Evolutionary conservation across 2,797 vertebrate species (phyloP).

Genomic region (Sebastes trivittatus): DNA sequence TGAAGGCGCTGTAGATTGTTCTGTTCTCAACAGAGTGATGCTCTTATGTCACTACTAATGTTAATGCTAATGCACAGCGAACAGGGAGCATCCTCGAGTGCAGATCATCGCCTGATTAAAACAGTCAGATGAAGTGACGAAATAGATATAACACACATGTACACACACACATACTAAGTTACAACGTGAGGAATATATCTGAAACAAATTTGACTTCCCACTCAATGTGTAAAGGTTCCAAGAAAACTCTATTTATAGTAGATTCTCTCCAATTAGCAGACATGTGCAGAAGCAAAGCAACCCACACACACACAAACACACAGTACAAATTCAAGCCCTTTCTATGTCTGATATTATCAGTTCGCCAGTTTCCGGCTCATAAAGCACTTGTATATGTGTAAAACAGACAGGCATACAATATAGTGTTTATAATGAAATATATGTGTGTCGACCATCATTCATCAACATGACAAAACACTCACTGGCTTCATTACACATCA

Average conservation of each 20-base stretch:
- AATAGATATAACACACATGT: neutral
- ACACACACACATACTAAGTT: neutral
- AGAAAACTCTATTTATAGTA: conserved; percentile 56
- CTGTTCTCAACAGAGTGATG: conserved; percentile 35
- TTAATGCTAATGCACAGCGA: conserved; percentile 63
- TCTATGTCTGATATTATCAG: conserved; percentile 21
- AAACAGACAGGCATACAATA: neutral
- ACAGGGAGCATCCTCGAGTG: conserved; percentile 25
- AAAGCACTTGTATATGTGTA: neutral
- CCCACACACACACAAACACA: neutral
- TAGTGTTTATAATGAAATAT: neutral
- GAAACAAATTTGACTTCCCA: conserved; percentile 37
- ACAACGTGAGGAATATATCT: conserved; percentile 21
- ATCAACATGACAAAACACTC: neutral
- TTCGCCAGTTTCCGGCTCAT: conserved; percentile 22
- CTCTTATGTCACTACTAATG: conserved; percentile 15
- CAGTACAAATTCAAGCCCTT: neutral
- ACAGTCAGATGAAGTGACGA: conserved; percentile 24
- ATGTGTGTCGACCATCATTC: neutral
- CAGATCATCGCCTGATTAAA: conserved; percentile 56
- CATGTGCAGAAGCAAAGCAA: conserved; percentile 40
- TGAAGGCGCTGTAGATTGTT: conserved; percentile 39
- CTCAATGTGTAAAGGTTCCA: conserved; percentile 35
- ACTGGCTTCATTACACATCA: neutral
- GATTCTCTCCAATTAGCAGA: conserved; percentile 46